phyloP scores from a whole-genome alignment of 2,797 vertebrate species.

The Tapirus indicus region DNA sequence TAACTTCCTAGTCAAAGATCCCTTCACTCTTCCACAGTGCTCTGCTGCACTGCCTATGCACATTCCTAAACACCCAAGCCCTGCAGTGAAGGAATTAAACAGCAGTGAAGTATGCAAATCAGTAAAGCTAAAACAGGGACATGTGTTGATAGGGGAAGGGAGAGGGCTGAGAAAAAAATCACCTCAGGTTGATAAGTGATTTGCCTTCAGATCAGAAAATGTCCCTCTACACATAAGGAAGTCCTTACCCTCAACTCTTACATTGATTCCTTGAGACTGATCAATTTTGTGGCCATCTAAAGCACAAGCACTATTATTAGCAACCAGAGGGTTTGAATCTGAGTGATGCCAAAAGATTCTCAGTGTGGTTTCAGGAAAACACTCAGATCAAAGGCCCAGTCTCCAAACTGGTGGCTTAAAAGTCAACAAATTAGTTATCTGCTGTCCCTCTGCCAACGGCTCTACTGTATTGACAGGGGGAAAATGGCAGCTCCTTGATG shows the following conservation, averaged over 20 bases:
- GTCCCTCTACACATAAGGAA: not conserved
- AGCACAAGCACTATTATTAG: not conserved
- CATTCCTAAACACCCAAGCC: not conserved
- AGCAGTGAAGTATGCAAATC: not conserved
- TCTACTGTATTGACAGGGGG: fast-evolving
- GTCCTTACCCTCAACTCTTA: not conserved
- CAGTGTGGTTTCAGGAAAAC: not conserved
- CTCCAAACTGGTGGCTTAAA: not conserved
- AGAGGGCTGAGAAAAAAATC: not conserved
- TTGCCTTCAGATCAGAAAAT: not conserved
- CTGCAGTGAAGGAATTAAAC: not conserved
- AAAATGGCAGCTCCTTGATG: not conserved
- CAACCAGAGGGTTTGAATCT: not conserved
- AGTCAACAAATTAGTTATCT: not conserved
- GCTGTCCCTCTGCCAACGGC: not conserved
- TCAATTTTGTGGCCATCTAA: not conserved
- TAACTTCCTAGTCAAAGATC: not conserved
- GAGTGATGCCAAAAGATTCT: not conserved
- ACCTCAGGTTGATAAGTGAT: not conserved
- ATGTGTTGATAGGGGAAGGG: not conserved
- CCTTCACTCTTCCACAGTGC: fast-evolving
- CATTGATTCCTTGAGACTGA: not conserved
- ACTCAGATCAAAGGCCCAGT: not conserved
- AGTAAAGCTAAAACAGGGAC: not conserved
- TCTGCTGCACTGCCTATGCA: not conserved